Evolutionary conservation across 2,113 vertebrate genomes (phyloP), one percentile per base, ranked within the genome.

Genomic region (Eudorcas thomsonii): DNA sequence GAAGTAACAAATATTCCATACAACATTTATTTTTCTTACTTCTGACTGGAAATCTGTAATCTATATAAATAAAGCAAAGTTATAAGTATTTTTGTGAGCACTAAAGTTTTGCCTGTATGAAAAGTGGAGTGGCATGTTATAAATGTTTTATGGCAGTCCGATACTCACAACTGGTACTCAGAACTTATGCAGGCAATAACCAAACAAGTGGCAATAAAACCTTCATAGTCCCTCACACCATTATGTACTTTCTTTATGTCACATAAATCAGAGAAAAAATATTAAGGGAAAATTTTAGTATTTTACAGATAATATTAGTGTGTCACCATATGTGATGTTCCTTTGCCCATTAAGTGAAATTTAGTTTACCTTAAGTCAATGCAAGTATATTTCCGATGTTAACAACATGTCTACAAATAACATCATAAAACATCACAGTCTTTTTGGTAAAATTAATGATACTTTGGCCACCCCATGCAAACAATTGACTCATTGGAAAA

Each of bases 91-190:
- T 97, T 94, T 91, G 55, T 97, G 60, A 93, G 23, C 50, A 54
- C 62, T 96, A 28, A 96, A 71, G 77, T 91, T 97, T 90, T 97
- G 71, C 87, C 87, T 91, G 67, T 84, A 23, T 59, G 60, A 87
- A 78, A 94, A 83, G 82, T 92, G 33, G 33, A 94, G 43, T 78
- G 92, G 16, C 26, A 28, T 97, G 45, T 54, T 93, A 21, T 94
- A 89, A 77, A 97, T 96, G 62, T 96, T 98, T 97, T 97, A 97
- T 97, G 91, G 36, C 81, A 7, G 48, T 97, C 95, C 96, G 90
- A 95, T 97, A 94, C 90, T 0, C 0, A 39, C 6, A 2, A 88
- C 54, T 95, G 93, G 95, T 96, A 57, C 52, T 98, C 82, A 74
- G 36, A 82, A 17, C 93, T 93, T 90, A 67, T 87, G 93, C 62